Conservation (phyloP, 2,113 vertebrate genomes). For the Nycticebus coucang region DNA sequence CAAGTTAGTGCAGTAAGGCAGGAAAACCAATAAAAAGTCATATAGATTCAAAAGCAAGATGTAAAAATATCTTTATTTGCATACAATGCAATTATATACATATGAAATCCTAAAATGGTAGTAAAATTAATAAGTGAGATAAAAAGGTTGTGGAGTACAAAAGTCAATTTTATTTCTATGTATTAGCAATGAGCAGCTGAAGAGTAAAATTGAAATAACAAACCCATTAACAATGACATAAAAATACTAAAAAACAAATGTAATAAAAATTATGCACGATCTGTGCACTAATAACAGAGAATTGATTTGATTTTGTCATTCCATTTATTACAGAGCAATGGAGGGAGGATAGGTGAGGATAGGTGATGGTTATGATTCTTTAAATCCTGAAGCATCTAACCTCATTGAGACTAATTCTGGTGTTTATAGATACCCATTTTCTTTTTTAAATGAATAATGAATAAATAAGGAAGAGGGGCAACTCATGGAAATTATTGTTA, state of each 20-base stretch:
- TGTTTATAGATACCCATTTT: background rate
- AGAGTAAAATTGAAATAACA: background rate
- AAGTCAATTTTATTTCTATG: background rate
- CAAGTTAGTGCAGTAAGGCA: background rate
- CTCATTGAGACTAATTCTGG: background rate
- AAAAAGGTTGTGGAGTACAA: background rate
- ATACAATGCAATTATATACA: background rate
- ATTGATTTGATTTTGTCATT: background rate
- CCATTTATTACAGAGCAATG: background rate
- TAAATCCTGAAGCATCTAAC: background rate
- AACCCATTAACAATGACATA: background rate
- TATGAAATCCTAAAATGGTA: background rate
- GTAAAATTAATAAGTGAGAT: background rate
- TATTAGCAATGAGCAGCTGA: background rate
- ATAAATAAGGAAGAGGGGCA: background rate
- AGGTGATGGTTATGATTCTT: background rate
- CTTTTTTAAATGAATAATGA: background rate
- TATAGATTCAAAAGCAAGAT: background rate
- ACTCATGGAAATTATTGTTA: background rate
- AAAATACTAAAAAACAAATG: background rate
- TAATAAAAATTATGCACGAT: background rate
- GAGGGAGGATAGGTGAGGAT: background rate
- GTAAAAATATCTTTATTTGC: background rate
- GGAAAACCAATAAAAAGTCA: background rate
- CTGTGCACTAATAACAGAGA: background rate